A percentile compares a stretch with the other conserved stretches of the same genome.
Conservation (phyloP, 2,113 vertebrate genomes). For the Rynchops niger region DNA sequence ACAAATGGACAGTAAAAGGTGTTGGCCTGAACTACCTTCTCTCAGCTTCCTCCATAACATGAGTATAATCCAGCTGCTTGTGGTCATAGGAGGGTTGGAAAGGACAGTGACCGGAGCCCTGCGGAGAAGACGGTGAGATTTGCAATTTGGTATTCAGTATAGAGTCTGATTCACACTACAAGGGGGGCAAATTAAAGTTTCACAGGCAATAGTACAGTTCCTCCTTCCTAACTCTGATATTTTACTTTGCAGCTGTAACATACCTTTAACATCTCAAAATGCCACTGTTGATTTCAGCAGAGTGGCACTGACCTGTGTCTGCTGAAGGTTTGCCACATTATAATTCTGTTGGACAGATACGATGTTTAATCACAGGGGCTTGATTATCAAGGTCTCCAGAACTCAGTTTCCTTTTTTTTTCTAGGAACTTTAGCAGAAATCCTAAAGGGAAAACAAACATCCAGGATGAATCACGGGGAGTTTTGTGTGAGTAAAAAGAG, state of each 20-base stretch:
- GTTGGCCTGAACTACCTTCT: neutral
- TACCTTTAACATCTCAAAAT: neutral
- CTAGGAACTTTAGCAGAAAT: neutral
- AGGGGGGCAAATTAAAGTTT: neutral
- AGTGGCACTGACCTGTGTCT: neutral
- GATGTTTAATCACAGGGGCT: neutral
- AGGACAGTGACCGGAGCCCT: neutral
- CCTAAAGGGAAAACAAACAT: neutral
- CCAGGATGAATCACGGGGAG: neutral
- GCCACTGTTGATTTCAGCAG: neutral
- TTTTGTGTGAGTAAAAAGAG: neutral
- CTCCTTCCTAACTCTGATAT: neutral
- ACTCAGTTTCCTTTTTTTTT: neutral
- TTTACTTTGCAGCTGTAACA: neutral
- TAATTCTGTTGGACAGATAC: neutral
- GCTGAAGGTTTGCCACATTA: neutral
- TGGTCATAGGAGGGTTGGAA: neutral
- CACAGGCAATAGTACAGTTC: neutral
- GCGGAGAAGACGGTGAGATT: neutral
- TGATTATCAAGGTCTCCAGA: neutral
- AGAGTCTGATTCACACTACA: neutral
- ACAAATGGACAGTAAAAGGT: neutral
- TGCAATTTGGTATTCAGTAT: neutral
- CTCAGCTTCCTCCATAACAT: neutral
- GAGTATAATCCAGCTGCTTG: neutral